These are phyloP conservation scores for Hirundo rustica DNA, from an alignment of 2,797 vertebrate genomes.

Conservation along the genomic window DNA sequence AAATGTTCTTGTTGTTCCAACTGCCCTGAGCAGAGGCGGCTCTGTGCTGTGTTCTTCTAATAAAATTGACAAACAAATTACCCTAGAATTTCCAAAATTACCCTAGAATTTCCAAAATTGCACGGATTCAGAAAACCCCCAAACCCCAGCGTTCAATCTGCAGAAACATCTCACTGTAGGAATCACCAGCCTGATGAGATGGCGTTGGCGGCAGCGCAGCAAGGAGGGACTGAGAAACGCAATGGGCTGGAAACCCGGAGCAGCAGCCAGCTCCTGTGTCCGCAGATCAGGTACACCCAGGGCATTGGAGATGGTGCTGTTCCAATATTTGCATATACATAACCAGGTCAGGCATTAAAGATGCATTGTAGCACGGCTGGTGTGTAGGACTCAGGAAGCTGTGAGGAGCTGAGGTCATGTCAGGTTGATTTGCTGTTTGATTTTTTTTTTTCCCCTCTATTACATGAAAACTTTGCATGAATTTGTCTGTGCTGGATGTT, in stretches of 20 bases:
- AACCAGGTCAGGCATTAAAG: slow-evolving; percentile 25
- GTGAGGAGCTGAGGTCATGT: background rate
- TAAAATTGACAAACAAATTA: background rate
- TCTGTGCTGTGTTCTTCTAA: background rate
- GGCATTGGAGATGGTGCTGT: background rate
- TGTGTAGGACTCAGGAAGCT: background rate
- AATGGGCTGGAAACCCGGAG: background rate
- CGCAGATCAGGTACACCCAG: background rate
- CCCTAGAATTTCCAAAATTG: background rate
- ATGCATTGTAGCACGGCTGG: background rate
- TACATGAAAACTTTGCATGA: background rate
- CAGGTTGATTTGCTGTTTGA: slow-evolving; percentile 55
- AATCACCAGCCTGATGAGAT: background rate
- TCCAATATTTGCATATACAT: slow-evolving; percentile 2
- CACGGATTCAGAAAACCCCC: background rate
- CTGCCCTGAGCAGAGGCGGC: background rate
- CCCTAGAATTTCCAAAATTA: background rate
- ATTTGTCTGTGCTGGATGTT: background rate
- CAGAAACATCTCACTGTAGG: background rate
- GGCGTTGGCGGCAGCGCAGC: rapidly evolving
- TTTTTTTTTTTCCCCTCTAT: background rate
- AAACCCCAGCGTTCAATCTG: background rate
- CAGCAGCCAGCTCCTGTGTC: background rate
- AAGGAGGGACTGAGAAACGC: background rate
- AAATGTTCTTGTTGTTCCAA: background rate